Evolutionary conservation across 1,140 invertebrate genomes (phyloP).

Genomic region (Goniozus legneri): DNA sequence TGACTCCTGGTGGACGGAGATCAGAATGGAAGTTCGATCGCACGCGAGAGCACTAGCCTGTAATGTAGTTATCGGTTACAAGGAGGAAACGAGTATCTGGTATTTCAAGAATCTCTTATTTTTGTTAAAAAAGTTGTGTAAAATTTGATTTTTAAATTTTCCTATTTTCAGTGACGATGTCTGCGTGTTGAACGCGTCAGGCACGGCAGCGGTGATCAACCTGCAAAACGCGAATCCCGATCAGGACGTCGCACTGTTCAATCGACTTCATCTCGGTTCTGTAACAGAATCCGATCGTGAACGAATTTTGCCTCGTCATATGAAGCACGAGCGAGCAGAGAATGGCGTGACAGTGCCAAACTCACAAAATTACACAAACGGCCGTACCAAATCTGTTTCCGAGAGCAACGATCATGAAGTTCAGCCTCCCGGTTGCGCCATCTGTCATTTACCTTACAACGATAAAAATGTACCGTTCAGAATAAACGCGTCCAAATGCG

Average conservation of each 20-base stretch:
- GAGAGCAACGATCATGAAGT: slow-evolving; percentile 32
- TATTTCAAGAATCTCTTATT: slow-evolving; percentile 45
- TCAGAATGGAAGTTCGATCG: slow-evolving; percentile 89
- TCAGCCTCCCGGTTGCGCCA: slow-evolving; percentile 34
- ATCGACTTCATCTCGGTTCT: slow-evolving; percentile 29
- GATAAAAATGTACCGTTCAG: slow-evolving; percentile 68
- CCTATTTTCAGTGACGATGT: slow-evolving; percentile 78
- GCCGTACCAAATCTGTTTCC: slow-evolving; percentile 10
- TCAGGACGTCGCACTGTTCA: slow-evolving; percentile 28
- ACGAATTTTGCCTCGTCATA: slow-evolving; percentile 23
- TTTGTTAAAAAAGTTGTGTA: neutral
- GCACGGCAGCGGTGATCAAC: slow-evolving; percentile 86
- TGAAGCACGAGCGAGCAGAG: slow-evolving; percentile 38
- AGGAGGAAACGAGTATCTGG: slow-evolving; percentile 86
- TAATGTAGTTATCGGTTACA: slow-evolving; percentile 91
- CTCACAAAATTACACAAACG: slow-evolving; percentile 8
- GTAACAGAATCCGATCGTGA: slow-evolving; percentile 37
- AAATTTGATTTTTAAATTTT: neutral
- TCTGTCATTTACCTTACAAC: slow-evolving; percentile 82
- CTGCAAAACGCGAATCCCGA: slow-evolving; percentile 52
- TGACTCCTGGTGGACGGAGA: slow-evolving; percentile 93
- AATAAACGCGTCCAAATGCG: slow-evolving; percentile 59
- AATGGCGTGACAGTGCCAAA: slow-evolving; percentile 9
- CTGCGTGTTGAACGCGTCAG: slow-evolving; percentile 87
- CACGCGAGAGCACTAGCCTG: slow-evolving; percentile 87